Evolutionary conservation across 2,888 invertebrate species (phyloP).

Genomic region (Xestobium rufovillosum): DNA sequence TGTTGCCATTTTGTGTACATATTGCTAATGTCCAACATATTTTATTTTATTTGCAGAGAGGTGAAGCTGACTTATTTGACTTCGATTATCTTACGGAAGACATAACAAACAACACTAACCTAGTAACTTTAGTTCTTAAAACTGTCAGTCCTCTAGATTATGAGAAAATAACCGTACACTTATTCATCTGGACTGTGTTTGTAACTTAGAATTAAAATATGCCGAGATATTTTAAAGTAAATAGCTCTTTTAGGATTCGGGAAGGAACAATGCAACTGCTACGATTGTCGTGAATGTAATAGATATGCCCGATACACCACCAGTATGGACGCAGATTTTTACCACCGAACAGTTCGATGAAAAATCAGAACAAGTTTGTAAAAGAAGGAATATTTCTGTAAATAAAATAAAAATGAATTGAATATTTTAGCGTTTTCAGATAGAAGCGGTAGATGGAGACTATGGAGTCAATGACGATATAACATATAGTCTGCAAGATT

Average conservation of each 20-base stretch:
- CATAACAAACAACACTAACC: neutral
- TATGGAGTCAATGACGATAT: constrained; percentile 50
- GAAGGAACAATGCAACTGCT: constrained; percentile 44
- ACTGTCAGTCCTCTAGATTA: neutral
- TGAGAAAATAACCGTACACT: neutral
- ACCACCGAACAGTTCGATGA: constrained; percentile 52
- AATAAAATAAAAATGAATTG: constrained; percentile 3
- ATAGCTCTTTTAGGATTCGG: constrained; percentile 30
- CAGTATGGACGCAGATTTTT: constrained; percentile 53
- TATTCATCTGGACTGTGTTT: neutral
- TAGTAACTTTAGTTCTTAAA: neutral
- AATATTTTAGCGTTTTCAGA: constrained; percentile 34
- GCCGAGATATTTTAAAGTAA: constrained; percentile 4
- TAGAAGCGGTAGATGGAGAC: constrained; percentile 56
- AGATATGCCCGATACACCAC: constrained; percentile 52
- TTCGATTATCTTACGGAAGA: neutral
- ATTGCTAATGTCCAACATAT: too few species aligned
- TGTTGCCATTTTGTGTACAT: too few species aligned
- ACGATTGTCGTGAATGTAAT: constrained; percentile 49
- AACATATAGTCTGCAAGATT: constrained; percentile 44
- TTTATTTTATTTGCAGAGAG: neutral
- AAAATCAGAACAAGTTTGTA: constrained; percentile 38
- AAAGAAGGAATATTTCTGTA: neutral
- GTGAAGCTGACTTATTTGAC: neutral
- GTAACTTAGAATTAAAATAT: too few species aligned